A percentile compares a stretch with the other conserved stretches of the same genome.
Evolutionary conservation across 2,113 vertebrate genomes (phyloP).

Genomic region (Lota lota): DNA sequence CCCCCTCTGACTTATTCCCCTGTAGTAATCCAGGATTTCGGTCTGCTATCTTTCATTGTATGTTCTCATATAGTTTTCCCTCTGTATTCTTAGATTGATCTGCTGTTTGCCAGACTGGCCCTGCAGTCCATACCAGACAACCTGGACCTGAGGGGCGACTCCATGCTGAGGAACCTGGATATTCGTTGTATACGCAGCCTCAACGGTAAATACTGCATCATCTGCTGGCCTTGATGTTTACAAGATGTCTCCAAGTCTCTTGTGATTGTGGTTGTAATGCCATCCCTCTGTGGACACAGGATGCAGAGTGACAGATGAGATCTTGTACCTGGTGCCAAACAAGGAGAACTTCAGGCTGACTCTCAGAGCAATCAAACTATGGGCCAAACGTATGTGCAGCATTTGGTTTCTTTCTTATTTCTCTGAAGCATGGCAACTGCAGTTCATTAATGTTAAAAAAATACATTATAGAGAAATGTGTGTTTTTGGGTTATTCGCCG

Average conservation of each 20-base stretch:
- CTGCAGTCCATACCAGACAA: constrained; percentile 89
- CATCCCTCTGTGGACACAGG: constrained; percentile 67
- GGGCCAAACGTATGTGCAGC: constrained; percentile 93
- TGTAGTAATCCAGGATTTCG: too few species aligned
- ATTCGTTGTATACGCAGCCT: constrained; percentile 96
- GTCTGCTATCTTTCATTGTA: too few species aligned
- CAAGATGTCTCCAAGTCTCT: neutral
- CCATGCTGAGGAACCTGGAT: constrained; percentile 87
- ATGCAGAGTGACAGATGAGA: constrained; percentile 97
- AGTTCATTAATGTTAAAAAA: too few species aligned
- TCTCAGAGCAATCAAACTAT: constrained; percentile 91
- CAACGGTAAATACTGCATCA: constrained; percentile 77
- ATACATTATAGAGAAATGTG: too few species aligned
- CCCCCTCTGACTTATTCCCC: too few species aligned
- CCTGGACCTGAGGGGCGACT: constrained; percentile 91
- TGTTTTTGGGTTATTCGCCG: too few species aligned
- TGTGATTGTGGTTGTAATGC: neutral
- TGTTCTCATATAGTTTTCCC: neutral
- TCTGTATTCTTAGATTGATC: constrained; percentile 82
- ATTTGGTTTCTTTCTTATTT: neutral
- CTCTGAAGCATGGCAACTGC: neutral
- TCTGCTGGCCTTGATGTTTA: neutral
- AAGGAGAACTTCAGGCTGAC: constrained; percentile 95
- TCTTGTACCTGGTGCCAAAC: constrained; percentile 93
- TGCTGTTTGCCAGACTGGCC: constrained; percentile 92